Conservation (phyloP, 2,113 vertebrate genomes). For the Phainopepla nitens region DNA sequence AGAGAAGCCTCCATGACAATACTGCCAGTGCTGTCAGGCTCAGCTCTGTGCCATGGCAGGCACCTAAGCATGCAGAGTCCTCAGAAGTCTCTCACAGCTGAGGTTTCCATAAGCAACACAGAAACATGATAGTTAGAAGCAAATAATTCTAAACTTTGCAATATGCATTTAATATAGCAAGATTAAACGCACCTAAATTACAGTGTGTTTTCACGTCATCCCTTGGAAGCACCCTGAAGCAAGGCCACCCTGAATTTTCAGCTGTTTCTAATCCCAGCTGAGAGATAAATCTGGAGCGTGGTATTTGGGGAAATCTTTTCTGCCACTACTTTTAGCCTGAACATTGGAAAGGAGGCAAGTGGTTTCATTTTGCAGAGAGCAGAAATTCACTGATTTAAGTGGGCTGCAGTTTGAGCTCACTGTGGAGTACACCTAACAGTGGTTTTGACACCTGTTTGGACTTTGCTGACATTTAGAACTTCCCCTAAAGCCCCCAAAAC, state of each 20-base stretch:
- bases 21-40: background rate
- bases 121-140: background rate
- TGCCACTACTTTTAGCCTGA: background rate
- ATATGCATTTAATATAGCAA: constrained; percentile 30
- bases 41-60: background rate
- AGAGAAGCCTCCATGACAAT: background rate
- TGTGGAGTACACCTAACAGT: background rate
- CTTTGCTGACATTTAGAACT: background rate
- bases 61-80: background rate
- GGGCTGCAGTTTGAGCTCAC: background rate
- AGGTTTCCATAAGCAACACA: background rate
- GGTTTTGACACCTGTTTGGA: background rate
- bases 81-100: background rate
- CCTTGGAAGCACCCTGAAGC: constrained; percentile 40
- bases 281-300: constrained; percentile 6
- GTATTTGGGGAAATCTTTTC: constrained; percentile 20
- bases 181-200: constrained; percentile 53
- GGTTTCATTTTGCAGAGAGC: background rate
- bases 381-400: background rate
- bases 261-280: constrained; percentile 32
- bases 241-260: constrained; percentile 38
- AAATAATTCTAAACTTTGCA: constrained; percentile 28
- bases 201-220: background rate
- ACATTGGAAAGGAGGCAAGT: background rate
- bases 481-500: background rate